phyloP scores from a whole-genome alignment of 2,113 vertebrate species.

The Lasiurus cinereus region DNA sequence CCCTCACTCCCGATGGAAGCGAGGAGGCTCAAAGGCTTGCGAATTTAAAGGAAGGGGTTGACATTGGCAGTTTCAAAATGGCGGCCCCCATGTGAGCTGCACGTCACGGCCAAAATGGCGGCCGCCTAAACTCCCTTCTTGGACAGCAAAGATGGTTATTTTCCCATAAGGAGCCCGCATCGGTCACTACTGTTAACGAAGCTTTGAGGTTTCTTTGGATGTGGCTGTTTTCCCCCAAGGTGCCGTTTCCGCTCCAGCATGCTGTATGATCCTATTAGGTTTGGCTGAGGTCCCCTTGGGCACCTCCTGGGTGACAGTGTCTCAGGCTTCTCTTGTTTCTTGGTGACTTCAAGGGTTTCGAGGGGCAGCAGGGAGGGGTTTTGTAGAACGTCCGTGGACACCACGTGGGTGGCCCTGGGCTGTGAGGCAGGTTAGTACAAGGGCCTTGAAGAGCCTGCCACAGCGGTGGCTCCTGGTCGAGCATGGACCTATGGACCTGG shows the following conservation, averaged over 20 bases:
- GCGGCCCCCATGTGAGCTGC: no score
- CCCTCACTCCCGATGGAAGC: no score
- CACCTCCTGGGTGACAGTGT: background rate
- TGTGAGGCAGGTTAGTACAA: background rate
- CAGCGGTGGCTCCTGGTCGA: no score
- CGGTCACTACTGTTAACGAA: accelerated
- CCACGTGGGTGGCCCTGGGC: no score
- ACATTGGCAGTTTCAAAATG: no score
- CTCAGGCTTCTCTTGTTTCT: background rate
- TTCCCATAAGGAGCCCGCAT: background rate
- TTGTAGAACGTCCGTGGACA: background rate
- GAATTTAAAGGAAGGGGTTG: no score
- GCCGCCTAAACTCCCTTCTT: no score
- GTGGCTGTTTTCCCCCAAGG: background rate
- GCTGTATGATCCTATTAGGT: accelerated
- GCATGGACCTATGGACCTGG: no score
- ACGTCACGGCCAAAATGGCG: no score
- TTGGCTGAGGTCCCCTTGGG: background rate
- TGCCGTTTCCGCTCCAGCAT: background rate
- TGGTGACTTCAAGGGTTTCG: background rate
- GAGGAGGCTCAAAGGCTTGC: no score
- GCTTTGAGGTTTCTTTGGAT: background rate
- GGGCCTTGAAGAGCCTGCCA: no score
- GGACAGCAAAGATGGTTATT: no score
- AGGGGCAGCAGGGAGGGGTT: background rate